These are phyloP conservation scores for Leucania comma DNA, from an alignment of 2,888 invertebrate genomes.

Conservation along the genomic window DNA sequence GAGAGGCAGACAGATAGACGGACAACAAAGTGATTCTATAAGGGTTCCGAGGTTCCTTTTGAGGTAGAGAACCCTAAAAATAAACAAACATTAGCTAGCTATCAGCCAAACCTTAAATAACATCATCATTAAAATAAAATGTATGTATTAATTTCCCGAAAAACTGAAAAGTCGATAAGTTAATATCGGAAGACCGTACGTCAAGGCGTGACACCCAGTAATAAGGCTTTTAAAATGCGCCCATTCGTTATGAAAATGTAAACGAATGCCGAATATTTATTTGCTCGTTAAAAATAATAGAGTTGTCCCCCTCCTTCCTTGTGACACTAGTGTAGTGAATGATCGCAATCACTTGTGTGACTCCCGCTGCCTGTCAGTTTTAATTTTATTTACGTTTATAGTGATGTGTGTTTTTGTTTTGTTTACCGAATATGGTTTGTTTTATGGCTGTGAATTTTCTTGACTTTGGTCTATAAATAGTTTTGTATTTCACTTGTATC, in stretches of 20 bases:
- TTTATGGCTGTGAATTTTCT: not conserved
- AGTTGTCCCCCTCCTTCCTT: conserved; percentile 62
- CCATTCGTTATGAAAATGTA: conserved; percentile 79
- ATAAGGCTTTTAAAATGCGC: conserved; percentile 83
- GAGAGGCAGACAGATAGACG: too few relatives aligned
- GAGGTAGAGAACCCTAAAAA: too few relatives aligned
- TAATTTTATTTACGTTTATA: conserved; percentile 25
- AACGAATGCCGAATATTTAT: conserved; percentile 78
- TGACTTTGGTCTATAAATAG: not conserved
- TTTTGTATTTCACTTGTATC: not conserved
- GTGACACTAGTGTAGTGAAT: conserved; percentile 48
- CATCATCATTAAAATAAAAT: conserved; percentile 9
- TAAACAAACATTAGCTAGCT: too few relatives aligned
- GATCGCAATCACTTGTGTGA: conserved; percentile 53
- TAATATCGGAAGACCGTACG: conserved; percentile 72
- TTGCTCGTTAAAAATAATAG: conserved; percentile 77
- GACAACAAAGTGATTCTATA: too few relatives aligned
- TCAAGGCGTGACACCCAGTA: conserved; percentile 76
- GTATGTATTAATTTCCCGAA: conserved; percentile 55
- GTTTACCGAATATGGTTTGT: conserved; percentile 7
- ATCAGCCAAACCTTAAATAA: not conserved
- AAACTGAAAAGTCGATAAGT: conserved; percentile 72
- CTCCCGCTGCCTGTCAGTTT: conserved; percentile 23
- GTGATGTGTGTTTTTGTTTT: conserved; percentile 23
- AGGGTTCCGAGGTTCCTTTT: too few relatives aligned